Conservation (phyloP, 2,113 vertebrate species). For the Urocitellus parryii region DNA sequence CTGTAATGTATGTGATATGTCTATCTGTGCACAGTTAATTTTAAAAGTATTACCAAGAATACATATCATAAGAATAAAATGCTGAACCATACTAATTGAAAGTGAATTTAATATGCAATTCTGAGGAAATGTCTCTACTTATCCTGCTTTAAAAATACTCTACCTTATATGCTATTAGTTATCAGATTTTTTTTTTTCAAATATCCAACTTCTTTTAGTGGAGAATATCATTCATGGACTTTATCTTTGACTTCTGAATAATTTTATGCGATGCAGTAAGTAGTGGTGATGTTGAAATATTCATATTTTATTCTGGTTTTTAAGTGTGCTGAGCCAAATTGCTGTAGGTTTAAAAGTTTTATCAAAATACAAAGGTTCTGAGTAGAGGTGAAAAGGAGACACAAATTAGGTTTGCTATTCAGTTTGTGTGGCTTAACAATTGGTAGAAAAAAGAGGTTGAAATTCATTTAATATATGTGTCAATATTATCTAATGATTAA, state of each 20-base stretch:
- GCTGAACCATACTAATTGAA: conserved; percentile 70
- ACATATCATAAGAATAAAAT: conserved; percentile 77
- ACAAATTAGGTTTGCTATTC: background rate
- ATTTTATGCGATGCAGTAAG: conserved; percentile 11
- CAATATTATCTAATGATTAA: background rate
- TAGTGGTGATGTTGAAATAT: background rate
- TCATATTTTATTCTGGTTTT: conserved; percentile 12
- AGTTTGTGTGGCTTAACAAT: background rate
- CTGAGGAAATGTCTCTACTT: conserved; percentile 9
- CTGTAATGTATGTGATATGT: conserved; percentile 64
- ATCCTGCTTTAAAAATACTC: background rate
- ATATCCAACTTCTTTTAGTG: conserved; percentile 54
- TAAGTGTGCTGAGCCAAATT: conserved; percentile 14
- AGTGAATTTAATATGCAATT: conserved; percentile 69
- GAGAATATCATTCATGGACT: conserved; percentile 24
- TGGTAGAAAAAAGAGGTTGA: background rate
- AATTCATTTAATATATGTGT: background rate
- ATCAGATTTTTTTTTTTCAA: conserved; percentile 70
- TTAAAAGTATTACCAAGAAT: conserved; percentile 78
- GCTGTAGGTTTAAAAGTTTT: background rate
- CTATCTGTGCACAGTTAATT: conserved; percentile 78
- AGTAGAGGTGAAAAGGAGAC: background rate
- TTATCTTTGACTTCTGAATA: conserved; percentile 59
- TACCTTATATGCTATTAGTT: conserved; percentile 63
- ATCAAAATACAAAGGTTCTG: conserved; percentile 25